Evolutionary conservation across 2,113 vertebrate genomes (phyloP).

Genomic region (Apeltes quadracus): DNA sequence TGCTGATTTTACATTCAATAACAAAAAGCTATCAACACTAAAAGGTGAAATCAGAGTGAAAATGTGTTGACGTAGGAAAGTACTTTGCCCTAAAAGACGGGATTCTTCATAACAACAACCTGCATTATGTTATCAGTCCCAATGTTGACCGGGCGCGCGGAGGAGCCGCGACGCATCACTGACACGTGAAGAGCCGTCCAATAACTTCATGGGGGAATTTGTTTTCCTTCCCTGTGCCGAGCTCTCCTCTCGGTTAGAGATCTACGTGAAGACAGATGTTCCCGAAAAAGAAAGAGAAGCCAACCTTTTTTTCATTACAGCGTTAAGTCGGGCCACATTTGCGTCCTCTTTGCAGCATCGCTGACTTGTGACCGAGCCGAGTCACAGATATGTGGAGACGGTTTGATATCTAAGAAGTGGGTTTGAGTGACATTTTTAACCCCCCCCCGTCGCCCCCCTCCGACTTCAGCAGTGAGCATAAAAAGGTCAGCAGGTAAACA

Average conservation of each 20-base stretch:
- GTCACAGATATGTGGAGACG: slow-evolving; percentile 5
- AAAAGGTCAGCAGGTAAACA: not conserved
- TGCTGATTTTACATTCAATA: not conserved
- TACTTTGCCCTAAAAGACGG: not conserved
- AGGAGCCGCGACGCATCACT: slow-evolving; percentile 11
- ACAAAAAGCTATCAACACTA: not conserved
- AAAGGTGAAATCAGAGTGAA: not conserved
- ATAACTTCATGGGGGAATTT: slow-evolving; percentile 24
- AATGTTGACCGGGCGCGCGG: not conserved
- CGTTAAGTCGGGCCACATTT: slow-evolving; percentile 62
- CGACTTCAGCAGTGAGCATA: not conserved
- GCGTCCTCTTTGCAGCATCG: slow-evolving; percentile 28
- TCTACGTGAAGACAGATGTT: slow-evolving; percentile 63
- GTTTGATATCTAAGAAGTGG: not conserved
- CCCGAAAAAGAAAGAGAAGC: slow-evolving; percentile 30
- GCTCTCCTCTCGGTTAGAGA: slow-evolving; percentile 31
- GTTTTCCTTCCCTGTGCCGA: slow-evolving; percentile 32
- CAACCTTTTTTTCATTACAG: slow-evolving; percentile 63
- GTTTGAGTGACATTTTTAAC: not conserved
- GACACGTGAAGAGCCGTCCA: slow-evolving; percentile 41
- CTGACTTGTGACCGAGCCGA: slow-evolving; percentile 14
- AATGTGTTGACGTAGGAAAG: not conserved
- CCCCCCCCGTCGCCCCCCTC: too few species aligned
- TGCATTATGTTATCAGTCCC: not conserved
- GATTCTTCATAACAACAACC: not conserved